Evolutionary conservation across 2,888 invertebrate species (phyloP), one percentile per base, ranked within the genome.

Genomic region (Gasteruption jaculator): DNA sequence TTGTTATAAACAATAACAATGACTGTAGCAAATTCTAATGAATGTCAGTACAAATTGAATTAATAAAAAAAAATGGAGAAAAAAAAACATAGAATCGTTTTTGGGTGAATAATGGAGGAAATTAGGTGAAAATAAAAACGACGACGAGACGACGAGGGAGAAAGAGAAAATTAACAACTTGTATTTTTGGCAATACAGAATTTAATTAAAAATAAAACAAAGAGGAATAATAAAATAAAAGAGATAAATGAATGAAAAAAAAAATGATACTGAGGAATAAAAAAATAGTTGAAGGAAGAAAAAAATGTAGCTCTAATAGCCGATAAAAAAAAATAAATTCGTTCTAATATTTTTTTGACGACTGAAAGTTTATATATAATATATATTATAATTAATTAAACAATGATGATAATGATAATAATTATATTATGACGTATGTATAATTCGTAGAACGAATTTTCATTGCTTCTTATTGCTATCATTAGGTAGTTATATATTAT

Each of bases 31-130:
- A 61, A 65, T 65, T 66, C 58, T 63, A 65, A 68, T 61, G 52
- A 62, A 65, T 63, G 58, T 61, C 65, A 67, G 67, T 67, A 67
- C 67, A 67, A 67, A 67, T 64, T 55, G 57, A 62, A 54, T 63
- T 53, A 52, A 42, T 48, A 50, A 47, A 45, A 30, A 21, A 38
- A 38, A 50, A 52, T 42, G 47, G 51, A 41, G 29, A 43, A 45
- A 48, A 46, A 41, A 48, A 58, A 45, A 41, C 50, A 49, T 52
- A n/a, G n/a, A n/a, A n/a, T n/a, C n/a, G n/a, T 41, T 49, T 51
- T 52, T 54, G 53, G 50, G 46, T 53, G 40, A 43, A 50, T 33
- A 50, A 36, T 47, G 45, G 41, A 39, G 29, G 20, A 43, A 43
- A 42, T 45, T 41, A 44, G 47, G 48, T 48, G 40, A 42, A 43